Base-by-base conservation (phyloP, 2,888 invertebrate genomes). In the Polydesmus complanatus region DNA sequence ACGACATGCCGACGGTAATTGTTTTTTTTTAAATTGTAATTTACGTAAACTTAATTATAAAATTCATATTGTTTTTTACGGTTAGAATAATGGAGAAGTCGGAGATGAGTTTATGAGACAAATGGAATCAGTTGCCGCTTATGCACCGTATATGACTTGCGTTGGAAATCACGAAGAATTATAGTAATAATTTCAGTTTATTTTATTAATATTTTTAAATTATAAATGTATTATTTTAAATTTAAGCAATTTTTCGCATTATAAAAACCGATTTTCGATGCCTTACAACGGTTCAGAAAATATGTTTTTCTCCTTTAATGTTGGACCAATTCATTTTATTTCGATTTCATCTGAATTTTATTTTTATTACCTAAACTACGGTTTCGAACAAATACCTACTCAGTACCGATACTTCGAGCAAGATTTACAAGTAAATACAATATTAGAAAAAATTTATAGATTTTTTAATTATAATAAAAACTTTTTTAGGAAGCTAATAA, bases 191-290 rank as follows among this genome's bases (percentile, higher is more conserved):
- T n/a, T n/a, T n/a, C n/a, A 84, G 78, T 50, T 5, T 19, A 23
- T 11, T 56, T 23, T 27, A 56, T 49, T 47, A 19, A 5, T 14
- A 21, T 37, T 18, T 26, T 14, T 21, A 19, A 14, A 11, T 55
- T 55, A 18, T 23, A 18, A 11, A 55, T 55, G 14, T 18, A n/a
- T 51, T 62, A 11, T 50, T 37, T 22, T 60, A 68, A 64, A 64
- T 64, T 67, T 73, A 75, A 90, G 90, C 72, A 96, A 97, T 77
- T 97, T 96, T 77, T 89, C 90, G 65, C 89, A 97, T 77, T 97
- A 96, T 75, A 84, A 85, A 67, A 82, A 83, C 60, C 82, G 96
- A 22, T 97, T 96, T 77, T 83, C 83, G 60, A 95, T 96, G 95
- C 95, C 95, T 0, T 84, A 86, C 68, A 66, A 69, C 18, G 63